A percentile compares a stretch with the other conserved stretches of the same genome.
Evolutionary conservation across 1,140 invertebrate genomes (phyloP).

Genomic region (Aplysia californica): DNA sequence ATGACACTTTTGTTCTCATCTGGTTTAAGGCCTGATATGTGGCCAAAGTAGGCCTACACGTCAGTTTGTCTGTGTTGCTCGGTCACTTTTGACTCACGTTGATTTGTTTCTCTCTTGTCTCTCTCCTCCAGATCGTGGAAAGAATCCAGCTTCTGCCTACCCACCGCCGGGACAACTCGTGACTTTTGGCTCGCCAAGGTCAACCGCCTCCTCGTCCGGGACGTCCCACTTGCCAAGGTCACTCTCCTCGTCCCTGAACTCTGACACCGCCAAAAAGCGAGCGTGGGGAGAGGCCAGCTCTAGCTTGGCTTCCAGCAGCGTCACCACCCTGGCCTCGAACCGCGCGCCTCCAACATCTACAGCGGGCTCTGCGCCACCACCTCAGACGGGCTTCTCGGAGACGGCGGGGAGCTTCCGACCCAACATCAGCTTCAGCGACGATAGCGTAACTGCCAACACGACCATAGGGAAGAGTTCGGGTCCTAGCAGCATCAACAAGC

Average conservation of each 20-base stretch:
- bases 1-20: background rate
- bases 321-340: background rate
- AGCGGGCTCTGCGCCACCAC: background rate
- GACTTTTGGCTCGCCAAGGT: conserved; percentile 1
- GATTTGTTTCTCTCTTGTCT: conserved; percentile 6
- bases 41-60: background rate
- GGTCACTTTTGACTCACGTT: background rate
- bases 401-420: conserved; percentile 34
- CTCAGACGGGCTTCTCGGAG: background rate
- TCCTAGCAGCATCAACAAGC: too few species aligned
- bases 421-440: conserved; percentile 63
- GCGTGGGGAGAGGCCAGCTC: conserved; percentile 3
- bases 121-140: background rate
- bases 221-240: background rate
- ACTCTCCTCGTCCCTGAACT: conserved; percentile 1
- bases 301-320: background rate
- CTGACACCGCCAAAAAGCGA: conserved; percentile 1
- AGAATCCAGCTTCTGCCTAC: background rate
- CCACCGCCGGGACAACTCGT: background rate
- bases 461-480: conserved; percentile 47
- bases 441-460: conserved; percentile 60
- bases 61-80: background rate
- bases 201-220: conserved; percentile 1
- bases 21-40: background rate
- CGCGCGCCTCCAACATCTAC: background rate